These are phyloP conservation scores for Clarias macrocephalus DNA, from an alignment of 2,113 vertebrate genomes.

Conservation along the genomic window DNA sequence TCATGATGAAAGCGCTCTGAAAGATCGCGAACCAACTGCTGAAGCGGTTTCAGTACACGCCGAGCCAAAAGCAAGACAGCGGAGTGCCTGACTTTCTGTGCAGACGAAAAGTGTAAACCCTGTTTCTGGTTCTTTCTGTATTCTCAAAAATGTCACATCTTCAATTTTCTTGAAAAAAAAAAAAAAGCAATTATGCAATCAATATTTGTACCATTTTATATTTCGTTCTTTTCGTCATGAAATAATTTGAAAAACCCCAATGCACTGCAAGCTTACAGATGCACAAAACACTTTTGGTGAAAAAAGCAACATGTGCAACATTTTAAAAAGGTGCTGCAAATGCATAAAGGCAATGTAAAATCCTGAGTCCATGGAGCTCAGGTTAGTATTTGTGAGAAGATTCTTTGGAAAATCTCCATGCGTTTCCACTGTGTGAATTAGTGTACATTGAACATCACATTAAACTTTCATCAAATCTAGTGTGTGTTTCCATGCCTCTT, in stretches of 20 bases:
- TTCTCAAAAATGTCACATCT: background rate
- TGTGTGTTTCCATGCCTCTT: background rate
- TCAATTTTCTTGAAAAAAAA: background rate
- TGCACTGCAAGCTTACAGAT: background rate
- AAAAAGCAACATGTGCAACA: background rate
- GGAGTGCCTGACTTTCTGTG: background rate
- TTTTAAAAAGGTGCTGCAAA: background rate
- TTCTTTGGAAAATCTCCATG: background rate
- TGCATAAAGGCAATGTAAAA: background rate
- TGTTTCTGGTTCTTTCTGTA: background rate
- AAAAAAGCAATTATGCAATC: background rate
- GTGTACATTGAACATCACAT: background rate
- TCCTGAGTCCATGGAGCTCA: background rate
- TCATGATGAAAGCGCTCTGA: slow-evolving; percentile 26
- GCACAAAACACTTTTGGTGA: background rate
- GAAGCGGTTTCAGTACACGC: slow-evolving; percentile 19
- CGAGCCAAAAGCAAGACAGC: slow-evolving; percentile 28
- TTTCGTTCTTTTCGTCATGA: background rate
- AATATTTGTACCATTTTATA: background rate
- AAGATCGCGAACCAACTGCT: slow-evolving; percentile 8
- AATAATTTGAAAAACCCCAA: background rate
- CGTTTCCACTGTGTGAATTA: background rate
- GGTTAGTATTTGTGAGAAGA: background rate
- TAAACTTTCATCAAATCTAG: background rate
- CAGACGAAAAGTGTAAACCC: background rate